A percentile compares a stretch with the other conserved stretches of the same genome.
Evolutionary conservation across 1,140 invertebrate species (phyloP).

Genomic region (Cydia fagiglandana): DNA sequence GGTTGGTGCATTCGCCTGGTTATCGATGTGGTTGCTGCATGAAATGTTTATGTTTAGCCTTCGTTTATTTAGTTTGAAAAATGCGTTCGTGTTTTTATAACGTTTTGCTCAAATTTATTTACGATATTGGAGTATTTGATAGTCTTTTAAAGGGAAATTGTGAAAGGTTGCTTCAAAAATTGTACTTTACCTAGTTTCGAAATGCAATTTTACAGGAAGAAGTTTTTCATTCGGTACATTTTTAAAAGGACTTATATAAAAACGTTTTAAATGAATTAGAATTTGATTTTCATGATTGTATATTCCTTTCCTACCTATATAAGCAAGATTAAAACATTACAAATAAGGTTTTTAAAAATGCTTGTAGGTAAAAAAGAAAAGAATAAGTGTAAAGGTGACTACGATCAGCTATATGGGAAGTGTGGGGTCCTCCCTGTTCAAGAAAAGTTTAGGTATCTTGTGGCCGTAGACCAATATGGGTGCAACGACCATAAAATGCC

Average conservation of each 20-base stretch:
- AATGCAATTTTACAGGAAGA: not conserved
- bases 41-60: conserved; percentile 30
- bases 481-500: too few species aligned
- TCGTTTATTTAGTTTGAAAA: conserved; percentile 1
- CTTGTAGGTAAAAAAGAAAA: too few species aligned
- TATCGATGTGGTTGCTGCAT: conserved; percentile 35
- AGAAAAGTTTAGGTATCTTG: too few species aligned
- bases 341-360: too few species aligned
- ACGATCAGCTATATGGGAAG: too few species aligned
- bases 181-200: not conserved
- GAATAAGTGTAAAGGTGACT: too few species aligned
- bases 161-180: not conserved
- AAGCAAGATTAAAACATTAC: too few species aligned
- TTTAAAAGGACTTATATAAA: not conserved
- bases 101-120: not conserved
- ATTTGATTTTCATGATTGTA: too few species aligned
- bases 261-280: too few species aligned
- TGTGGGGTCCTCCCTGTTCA: too few species aligned
- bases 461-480: too few species aligned
- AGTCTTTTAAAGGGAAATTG: not conserved
- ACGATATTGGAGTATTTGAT: not conserved
- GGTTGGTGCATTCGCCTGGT: conserved; percentile 33
- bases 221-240: not conserved
- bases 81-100: conserved; percentile 15
- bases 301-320: too few species aligned